A percentile compares a stretch with the other conserved stretches of the same genome.
Conservation (phyloP, 2,113 vertebrate genomes). For the Prietella phreatophila region DNA sequence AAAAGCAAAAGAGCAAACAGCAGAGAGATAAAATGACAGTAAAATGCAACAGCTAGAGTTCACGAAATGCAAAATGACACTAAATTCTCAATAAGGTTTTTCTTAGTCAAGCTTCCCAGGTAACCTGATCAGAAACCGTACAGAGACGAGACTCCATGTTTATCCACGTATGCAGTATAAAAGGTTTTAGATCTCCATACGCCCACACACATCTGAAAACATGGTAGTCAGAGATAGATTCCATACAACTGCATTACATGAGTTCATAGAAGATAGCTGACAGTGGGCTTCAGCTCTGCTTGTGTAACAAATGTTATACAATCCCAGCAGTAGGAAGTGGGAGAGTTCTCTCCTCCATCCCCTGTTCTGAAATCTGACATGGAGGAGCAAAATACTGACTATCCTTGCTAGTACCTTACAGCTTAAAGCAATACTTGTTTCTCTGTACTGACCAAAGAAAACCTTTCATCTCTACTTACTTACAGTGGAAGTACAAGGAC, state of each 20-base stretch:
- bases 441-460: not conserved
- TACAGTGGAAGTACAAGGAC: not conserved
- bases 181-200: conserved; percentile 33
- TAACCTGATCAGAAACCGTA: not conserved
- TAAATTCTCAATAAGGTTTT: not conserved
- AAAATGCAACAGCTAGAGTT: conserved; percentile 5
- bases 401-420: not conserved
- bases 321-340: conserved; percentile 17
- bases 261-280: conserved; percentile 31
- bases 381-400: conserved; percentile 7
- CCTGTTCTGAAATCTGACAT: not conserved
- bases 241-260: conserved; percentile 21
- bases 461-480: not conserved
- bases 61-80: not conserved
- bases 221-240: conserved; percentile 31
- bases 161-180: conserved; percentile 19
- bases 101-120: not conserved
- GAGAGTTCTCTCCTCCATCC: conserved; percentile 4
- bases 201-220: conserved; percentile 44
- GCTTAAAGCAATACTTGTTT: not conserved
- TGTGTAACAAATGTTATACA: conserved; percentile 48
- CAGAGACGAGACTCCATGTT: not conserved
- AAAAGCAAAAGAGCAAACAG: not conserved
- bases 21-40: not conserved
- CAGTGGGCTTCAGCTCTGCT: conserved; percentile 32